phyloP scores from a whole-genome alignment of 2,888 invertebrate genomes.

The Choreutis nemorana region DNA sequence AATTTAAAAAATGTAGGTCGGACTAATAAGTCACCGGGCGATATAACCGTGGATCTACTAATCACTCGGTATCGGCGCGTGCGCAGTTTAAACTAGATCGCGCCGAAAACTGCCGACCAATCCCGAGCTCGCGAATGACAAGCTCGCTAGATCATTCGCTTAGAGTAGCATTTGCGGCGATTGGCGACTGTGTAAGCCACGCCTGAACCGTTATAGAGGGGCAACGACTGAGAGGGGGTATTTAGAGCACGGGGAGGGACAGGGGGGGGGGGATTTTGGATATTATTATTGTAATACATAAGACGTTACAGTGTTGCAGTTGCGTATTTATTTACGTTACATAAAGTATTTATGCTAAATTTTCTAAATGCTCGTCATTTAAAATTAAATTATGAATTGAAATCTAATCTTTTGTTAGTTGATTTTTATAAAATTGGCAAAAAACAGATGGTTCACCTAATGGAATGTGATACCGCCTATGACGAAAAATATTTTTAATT shows the following conservation, averaged over 20 bases:
- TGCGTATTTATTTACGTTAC: too few species aligned
- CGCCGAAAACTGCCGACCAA: slow-evolving; percentile 47
- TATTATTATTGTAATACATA: slow-evolving; percentile 46
- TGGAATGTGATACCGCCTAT: too few species aligned
- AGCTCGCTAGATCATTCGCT: slow-evolving; percentile 60
- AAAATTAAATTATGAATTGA: slow-evolving; percentile 5
- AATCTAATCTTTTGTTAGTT: slow-evolving; percentile 5
- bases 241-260: slow-evolving; percentile 40
- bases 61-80: too few species aligned
- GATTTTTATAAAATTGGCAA: slow-evolving; percentile 4
- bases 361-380: too few species aligned
- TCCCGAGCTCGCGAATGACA: slow-evolving; percentile 57
- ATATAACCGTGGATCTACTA: too few species aligned
- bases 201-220: slow-evolving; percentile 62
- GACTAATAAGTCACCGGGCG: slow-evolving; percentile 28
- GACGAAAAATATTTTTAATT: too few species aligned
- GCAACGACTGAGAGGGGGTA: slow-evolving; percentile 58
- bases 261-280: slow-evolving; percentile 50
- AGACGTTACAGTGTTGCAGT: too few species aligned
- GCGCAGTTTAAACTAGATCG: slow-evolving; percentile 33
- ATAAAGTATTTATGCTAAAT: too few species aligned
- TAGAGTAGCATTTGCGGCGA: slow-evolving; percentile 50
- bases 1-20: too few species aligned
- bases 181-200: slow-evolving; percentile 56
- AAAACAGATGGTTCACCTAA: slow-evolving; percentile 3